These are phyloP conservation scores for Spialia ferax DNA, from an alignment of 2,888 invertebrate genomes.

Conservation along the genomic window DNA sequence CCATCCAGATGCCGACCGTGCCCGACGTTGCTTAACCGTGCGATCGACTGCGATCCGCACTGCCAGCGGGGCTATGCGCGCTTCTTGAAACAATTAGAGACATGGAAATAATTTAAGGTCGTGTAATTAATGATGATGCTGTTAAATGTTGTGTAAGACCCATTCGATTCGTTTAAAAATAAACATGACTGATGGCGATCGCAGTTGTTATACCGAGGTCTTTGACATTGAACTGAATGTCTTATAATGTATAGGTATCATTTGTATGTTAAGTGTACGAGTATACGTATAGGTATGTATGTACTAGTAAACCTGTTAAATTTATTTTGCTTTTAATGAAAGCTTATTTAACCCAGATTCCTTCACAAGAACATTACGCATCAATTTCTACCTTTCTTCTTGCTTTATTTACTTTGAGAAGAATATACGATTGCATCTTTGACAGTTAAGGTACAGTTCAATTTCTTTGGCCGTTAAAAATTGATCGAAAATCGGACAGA, in stretches of 20 bases:
- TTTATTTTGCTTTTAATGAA: not conserved
- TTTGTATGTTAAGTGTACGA: not conserved
- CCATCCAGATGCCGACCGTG: too few relatives aligned
- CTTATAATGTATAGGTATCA: slow-evolving; percentile 1
- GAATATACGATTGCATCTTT: not conserved
- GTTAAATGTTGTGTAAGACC: too few relatives aligned
- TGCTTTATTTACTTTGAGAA: not conserved
- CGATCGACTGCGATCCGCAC: too few relatives aligned
- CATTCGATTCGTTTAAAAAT: slow-evolving; percentile 5
- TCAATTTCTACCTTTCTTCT: not conserved
- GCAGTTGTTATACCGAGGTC: slow-evolving; percentile 27
- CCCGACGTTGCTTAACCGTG: too few relatives aligned
- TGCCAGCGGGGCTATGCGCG: too few relatives aligned
- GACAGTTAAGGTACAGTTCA: too few relatives aligned
- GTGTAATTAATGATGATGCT: too few relatives aligned
- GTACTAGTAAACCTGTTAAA: not conserved
- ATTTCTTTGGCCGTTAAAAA: too few relatives aligned
- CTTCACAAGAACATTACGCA: not conserved
- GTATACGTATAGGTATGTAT: not conserved
- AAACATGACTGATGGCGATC: slow-evolving; percentile 13
- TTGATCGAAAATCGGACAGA: too few relatives aligned
- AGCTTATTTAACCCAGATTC: not conserved
- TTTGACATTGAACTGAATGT: slow-evolving; percentile 32
- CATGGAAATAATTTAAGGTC: too few relatives aligned
- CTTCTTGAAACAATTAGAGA: too few relatives aligned